These are phyloP conservation scores for Oscheius sp. DNA, from an alignment of 2,888 invertebrate species.

Conservation along the genomic window DNA sequence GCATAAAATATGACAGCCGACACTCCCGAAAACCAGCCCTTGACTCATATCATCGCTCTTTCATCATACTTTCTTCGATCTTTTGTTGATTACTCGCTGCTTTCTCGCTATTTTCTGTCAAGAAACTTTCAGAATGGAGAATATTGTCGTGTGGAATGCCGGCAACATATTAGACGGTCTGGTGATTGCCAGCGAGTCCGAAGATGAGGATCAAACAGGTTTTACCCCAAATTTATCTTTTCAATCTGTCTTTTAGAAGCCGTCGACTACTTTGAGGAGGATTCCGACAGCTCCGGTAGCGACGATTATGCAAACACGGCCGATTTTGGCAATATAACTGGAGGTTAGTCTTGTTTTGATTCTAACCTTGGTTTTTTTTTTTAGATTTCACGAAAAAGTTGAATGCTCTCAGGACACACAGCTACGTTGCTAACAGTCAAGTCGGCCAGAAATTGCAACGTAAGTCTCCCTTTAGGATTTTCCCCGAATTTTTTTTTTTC, in stretches of 20 bases:
- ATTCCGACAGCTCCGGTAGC: conserved; percentile 14
- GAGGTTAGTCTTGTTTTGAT: conserved; percentile 39
- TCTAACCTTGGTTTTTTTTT: conserved; percentile 13
- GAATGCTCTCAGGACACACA: conserved; percentile 59
- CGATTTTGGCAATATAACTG: conserved; percentile 46
- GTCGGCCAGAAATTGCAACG: conserved; percentile 18
- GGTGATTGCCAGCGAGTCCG: conserved; percentile 6
- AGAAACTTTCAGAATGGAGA: conserved; percentile 21
- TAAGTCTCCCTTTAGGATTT: conserved; percentile 8
- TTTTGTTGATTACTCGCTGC: too few species aligned
- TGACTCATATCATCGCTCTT: too few species aligned
- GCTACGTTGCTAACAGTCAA: conserved; percentile 49
- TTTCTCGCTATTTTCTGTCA: too few species aligned
- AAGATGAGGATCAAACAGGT: conserved; percentile 16
- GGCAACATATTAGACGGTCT: conserved; percentile 34
- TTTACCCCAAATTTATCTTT: not conserved
- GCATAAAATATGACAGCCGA: not conserved
- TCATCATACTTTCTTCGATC: too few species aligned
- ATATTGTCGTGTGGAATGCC: conserved; percentile 24
- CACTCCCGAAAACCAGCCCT: not conserved
- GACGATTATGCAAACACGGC: conserved; percentile 18
- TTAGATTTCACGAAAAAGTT: conserved; percentile 71
- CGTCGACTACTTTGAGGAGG: conserved; percentile 15
- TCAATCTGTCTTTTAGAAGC: not conserved
- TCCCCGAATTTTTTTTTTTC: conserved; percentile 1